These are phyloP conservation scores for Ceuthmochares aereus DNA, from an alignment of 2,113 vertebrate species.

Conservation along the genomic window DNA sequence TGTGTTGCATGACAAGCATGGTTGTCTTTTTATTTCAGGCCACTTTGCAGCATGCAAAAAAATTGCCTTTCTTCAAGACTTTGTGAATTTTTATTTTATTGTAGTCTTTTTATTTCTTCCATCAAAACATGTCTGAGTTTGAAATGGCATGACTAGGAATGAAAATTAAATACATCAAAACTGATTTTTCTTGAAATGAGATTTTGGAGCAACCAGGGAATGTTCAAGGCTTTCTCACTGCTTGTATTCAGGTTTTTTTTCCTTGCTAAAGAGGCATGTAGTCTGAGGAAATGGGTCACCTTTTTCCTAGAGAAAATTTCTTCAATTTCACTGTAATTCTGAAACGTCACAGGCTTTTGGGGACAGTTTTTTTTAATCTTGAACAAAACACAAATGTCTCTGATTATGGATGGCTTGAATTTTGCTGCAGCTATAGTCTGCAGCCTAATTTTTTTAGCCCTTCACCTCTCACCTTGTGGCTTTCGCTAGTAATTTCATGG, in stretches of 20 bases:
- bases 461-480: background rate
- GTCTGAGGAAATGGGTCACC: constrained; percentile 68
- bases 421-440: background rate
- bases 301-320: constrained; percentile 65
- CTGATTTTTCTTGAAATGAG: constrained; percentile 61
- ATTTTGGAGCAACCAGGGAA: constrained; percentile 39
- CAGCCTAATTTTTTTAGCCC: background rate
- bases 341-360: constrained; percentile 32
- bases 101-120: constrained; percentile 51
- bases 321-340: constrained; percentile 45
- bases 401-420: constrained; percentile 16
- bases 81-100: constrained; percentile 59
- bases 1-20: background rate
- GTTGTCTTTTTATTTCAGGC: constrained; percentile 35
- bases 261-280: constrained; percentile 39
- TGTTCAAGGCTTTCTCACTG: constrained; percentile 53
- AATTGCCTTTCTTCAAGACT: constrained; percentile 39
- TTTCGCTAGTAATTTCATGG: background rate
- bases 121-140: constrained; percentile 66
- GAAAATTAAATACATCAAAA: constrained; percentile 72
- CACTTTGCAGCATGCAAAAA: constrained; percentile 25
- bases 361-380: background rate
- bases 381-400: constrained; percentile 1
- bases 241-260: background rate
- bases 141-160: constrained; percentile 64